Percentiles rank a stretch among this genome's conserved stretches.
Evolutionary conservation across 2,113 vertebrate genomes (phyloP).

Genomic region (Scalopus aquaticus): DNA sequence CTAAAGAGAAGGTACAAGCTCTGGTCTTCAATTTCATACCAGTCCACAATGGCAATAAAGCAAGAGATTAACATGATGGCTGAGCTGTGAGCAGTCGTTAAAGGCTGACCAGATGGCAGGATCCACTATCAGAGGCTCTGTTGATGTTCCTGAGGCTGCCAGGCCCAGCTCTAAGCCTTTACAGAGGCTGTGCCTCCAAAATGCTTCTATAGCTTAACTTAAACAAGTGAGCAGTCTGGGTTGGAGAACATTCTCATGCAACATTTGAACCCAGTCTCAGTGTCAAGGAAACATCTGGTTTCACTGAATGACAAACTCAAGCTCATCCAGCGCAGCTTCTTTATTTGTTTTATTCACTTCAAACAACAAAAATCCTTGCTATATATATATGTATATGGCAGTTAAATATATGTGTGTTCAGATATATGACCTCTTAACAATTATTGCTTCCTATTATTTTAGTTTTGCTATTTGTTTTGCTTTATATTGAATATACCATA

Average conservation of each 20-base stretch:
- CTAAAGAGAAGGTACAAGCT: not conserved
- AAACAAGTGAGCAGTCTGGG: not conserved
- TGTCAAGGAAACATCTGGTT: not conserved
- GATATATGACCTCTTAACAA: not conserved
- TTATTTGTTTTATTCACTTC: not conserved
- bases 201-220: not conserved
- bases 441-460: not conserved
- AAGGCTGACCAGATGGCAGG: not conserved
- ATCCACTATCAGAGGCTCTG: not conserved
- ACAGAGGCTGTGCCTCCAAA: not conserved
- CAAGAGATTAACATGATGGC: not conserved
- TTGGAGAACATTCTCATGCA: not conserved
- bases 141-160: not conserved
- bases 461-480: not conserved
- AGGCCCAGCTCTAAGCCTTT: no score
- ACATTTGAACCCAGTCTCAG: not conserved
- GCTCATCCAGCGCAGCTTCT: not conserved
- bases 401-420: not conserved
- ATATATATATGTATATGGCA: not conserved
- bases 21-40: not conserved
- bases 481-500: not conserved
- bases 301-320: not conserved
- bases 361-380: not conserved
- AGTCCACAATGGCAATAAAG: not conserved
- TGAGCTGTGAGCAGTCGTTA: not conserved